phyloP scores from a whole-genome alignment of 1,140 invertebrate genomes.

The Hyles vespertilio region DNA sequence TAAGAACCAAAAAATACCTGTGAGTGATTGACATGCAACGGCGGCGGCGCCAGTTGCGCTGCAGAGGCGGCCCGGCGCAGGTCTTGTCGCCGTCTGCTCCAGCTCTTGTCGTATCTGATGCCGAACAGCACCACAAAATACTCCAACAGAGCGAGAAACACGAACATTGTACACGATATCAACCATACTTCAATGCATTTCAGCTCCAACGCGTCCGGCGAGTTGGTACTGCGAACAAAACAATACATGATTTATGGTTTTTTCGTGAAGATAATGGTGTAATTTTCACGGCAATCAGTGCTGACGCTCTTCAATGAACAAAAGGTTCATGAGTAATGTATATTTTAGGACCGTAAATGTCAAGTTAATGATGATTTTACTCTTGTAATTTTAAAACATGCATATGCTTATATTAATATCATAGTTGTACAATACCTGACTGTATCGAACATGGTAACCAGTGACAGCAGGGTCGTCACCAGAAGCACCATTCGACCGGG shows the following conservation, averaged over 20 bases:
- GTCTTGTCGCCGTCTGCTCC: slow-evolving; percentile 75
- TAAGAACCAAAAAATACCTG: slow-evolving; percentile 37
- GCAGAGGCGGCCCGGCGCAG: slow-evolving; percentile 56
- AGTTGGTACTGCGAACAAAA: slow-evolving; percentile 75
- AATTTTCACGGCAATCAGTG: too few relatives aligned
- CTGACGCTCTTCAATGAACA: too few relatives aligned
- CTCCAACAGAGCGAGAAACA: slow-evolving; percentile 83
- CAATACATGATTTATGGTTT: background rate
- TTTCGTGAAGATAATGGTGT: too few relatives aligned
- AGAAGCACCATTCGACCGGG: slow-evolving; percentile 78
- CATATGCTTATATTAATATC: too few relatives aligned
- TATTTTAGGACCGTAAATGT: too few relatives aligned
- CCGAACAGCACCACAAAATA: slow-evolving; percentile 82
- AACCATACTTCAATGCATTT: slow-evolving; percentile 86
- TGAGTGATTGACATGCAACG: slow-evolving; percentile 64
- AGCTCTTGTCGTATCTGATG: slow-evolving; percentile 79
- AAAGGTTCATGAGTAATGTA: too few relatives aligned
- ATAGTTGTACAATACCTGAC: slow-evolving; percentile 65
- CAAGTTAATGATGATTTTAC: too few relatives aligned
- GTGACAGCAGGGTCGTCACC: slow-evolving; percentile 78
- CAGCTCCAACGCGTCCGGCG: slow-evolving; percentile 79
- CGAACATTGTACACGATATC: slow-evolving; percentile 83
- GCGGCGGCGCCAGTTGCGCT: slow-evolving; percentile 57
- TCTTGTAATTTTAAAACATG: too few relatives aligned
- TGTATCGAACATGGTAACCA: slow-evolving; percentile 80